Conservation (phyloP, 2,797 vertebrate genomes). For the Enteromius anoplus region DNA sequence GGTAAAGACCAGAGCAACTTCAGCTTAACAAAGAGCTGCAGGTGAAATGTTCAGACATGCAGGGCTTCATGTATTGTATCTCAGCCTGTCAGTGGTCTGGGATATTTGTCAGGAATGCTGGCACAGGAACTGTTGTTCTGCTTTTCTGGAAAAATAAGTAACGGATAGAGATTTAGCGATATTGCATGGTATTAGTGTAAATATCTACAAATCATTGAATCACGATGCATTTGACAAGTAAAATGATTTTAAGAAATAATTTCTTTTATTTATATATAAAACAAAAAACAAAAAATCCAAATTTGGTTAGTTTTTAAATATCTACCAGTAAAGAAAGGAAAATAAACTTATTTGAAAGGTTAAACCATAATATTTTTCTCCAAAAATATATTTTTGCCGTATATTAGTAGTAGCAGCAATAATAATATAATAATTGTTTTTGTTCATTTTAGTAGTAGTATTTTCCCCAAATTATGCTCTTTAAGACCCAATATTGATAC, state of each 20-base stretch:
- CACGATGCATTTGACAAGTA: too few species aligned
- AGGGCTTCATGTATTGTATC: not conserved
- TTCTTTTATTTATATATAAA: too few species aligned
- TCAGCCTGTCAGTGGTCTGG: not conserved
- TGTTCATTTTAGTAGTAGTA: not conserved
- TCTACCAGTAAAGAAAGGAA: too few species aligned
- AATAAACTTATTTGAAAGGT: not conserved
- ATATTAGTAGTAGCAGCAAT: not conserved
- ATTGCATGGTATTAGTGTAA: not conserved
- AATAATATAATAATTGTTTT: not conserved
- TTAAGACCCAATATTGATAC: not conserved
- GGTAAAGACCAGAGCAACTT: conserved; percentile 20
- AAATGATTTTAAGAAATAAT: too few species aligned
- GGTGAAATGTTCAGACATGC: conserved; percentile 18
- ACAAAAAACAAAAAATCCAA: too few species aligned
- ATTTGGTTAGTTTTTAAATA: not conserved
- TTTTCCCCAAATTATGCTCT: not conserved
- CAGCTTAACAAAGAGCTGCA: conserved; percentile 24
- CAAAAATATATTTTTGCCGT: not conserved
- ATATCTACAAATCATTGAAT: too few species aligned
- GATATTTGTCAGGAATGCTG: not conserved
- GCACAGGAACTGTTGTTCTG: not conserved
- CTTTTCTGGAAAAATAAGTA: not conserved
- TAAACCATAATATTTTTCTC: too few species aligned
- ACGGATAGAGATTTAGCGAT: not conserved